phyloP scores from a whole-genome alignment of 2,888 invertebrate genomes.

The Anagyrus pseudococci region DNA sequence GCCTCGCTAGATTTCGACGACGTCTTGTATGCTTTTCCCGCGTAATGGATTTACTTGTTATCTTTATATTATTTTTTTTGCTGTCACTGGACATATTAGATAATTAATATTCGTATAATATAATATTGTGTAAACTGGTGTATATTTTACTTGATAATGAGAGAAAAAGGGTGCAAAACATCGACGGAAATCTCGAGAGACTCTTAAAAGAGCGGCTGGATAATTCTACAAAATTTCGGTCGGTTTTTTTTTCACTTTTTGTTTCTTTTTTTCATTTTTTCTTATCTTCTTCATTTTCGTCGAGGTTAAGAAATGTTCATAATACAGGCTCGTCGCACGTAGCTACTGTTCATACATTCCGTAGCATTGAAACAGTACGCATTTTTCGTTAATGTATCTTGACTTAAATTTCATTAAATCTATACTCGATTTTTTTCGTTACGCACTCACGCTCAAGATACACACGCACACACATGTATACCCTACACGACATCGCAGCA shows the following conservation, averaged over 20 bases:
- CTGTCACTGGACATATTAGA: not conserved
- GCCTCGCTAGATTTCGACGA: not conserved
- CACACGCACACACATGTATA: not conserved
- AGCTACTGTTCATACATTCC: conserved; percentile 4
- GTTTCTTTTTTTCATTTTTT: conserved; percentile 10
- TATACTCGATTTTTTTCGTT: conserved; percentile 1
- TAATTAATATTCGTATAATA: not conserved
- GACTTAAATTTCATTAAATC: not conserved
- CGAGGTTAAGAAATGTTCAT: conserved; percentile 60
- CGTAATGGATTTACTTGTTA: too few relatives aligned
- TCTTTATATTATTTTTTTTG: not conserved
- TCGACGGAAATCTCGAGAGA: conserved; percentile 50
- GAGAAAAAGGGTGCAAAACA: conserved; percentile 39
- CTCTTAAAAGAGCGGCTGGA: conserved; percentile 44
- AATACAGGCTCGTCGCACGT: conserved; percentile 48
- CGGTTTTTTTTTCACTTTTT: conserved; percentile 40
- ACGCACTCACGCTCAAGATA: too few relatives aligned
- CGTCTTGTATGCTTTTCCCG: not conserved
- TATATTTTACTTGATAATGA: conserved; percentile 4
- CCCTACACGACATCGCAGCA: not conserved
- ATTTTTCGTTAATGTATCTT: not conserved
- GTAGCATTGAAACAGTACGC: conserved; percentile 8
- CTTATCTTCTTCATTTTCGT: conserved; percentile 32
- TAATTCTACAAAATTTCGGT: conserved; percentile 56
- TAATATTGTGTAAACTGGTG: not conserved